Conservation (phyloP, 2,888 invertebrate genomes). For the Dynastes tityus region DNA sequence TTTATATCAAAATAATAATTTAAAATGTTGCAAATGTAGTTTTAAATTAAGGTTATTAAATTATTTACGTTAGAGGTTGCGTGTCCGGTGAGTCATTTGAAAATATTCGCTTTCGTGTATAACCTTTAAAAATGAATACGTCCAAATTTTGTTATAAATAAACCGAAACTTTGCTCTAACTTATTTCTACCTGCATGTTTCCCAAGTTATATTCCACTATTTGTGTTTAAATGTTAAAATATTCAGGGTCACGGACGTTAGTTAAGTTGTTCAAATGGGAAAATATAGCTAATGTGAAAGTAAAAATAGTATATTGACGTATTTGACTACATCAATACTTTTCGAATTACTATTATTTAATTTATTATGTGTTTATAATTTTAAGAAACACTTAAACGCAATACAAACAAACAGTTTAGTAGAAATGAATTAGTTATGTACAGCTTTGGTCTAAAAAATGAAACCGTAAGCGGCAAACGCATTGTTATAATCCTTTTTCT, state of each 20-base stretch:
- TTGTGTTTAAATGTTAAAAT: conserved; percentile 28
- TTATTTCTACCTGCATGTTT: neutral
- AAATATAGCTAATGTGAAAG: conserved; percentile 6
- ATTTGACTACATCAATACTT: neutral
- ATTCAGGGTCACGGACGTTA: conserved; percentile 46
- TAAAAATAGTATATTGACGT: conserved; percentile 27
- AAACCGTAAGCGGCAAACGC: too few species aligned
- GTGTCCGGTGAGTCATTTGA: too few species aligned
- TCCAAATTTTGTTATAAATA: conserved; percentile 12
- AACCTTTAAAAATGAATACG: conserved; percentile 10
- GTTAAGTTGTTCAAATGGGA: conserved; percentile 27
- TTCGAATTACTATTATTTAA: neutral
- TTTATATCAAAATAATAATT: neutral
- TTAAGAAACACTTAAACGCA: neutral
- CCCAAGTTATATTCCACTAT: neutral
- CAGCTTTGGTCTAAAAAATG: too few species aligned
- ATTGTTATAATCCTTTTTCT: too few species aligned
- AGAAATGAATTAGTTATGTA: too few species aligned
- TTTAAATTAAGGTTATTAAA: neutral
- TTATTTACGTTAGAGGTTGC: neutral
- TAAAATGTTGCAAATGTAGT: neutral
- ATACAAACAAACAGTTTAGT: too few species aligned
- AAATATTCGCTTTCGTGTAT: neutral
- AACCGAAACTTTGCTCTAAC: neutral
- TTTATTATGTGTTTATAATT: neutral